Base-by-base conservation (phyloP, 2,113 vertebrate genomes). In the Trichomycterus rosablanca region DNA sequence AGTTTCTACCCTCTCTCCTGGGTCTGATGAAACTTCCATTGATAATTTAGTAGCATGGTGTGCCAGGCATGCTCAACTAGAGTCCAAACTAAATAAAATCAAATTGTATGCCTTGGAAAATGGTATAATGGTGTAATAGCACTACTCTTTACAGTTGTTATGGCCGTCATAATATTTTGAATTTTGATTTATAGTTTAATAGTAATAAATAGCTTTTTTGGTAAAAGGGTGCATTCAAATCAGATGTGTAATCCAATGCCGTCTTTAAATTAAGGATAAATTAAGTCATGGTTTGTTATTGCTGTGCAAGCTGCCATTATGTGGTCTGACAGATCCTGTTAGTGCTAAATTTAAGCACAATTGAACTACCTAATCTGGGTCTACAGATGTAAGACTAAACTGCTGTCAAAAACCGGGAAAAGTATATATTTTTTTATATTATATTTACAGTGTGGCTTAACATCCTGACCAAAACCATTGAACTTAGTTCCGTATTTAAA, bases 151-250 rank as follows among this genome's bases (percentile, higher is more conserved):
- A 63, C 65, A 35, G 64, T 60, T 75, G 72, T 82, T 83, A 74
- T 80, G 74, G 62, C 79, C 81, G 79, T 78, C 74, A 48, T 64
- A 68, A 61, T 54, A 51, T 68, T 68, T 63, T 66, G 49, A 65
- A 76, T 83, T n/a, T 73, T 78, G 78, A 85, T 83, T 82, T 78
- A 82, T 80, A 64, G 61, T 81, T 81, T 78, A 80, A 82, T 76
- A 79, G 76, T 80, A 83, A 80, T 80, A 75, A 82, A 81, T 78
- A 78, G 73, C 68, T 80, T 76, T 72, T 63, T 70, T 73, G 76
- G 60, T 78, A 76, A 62, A 59, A 63, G 46, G 55, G 75, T 68
- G 70, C 64, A 73, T 71, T 79, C 60, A 68, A 45, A 76, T 76
- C 64, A 74, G 73, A 67, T 76, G 71, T 59, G 67, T 70, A 66